These are phyloP conservation scores for Bombus sylvicola DNA, from an alignment of 1,140 invertebrate species.

Conservation along the genomic window DNA sequence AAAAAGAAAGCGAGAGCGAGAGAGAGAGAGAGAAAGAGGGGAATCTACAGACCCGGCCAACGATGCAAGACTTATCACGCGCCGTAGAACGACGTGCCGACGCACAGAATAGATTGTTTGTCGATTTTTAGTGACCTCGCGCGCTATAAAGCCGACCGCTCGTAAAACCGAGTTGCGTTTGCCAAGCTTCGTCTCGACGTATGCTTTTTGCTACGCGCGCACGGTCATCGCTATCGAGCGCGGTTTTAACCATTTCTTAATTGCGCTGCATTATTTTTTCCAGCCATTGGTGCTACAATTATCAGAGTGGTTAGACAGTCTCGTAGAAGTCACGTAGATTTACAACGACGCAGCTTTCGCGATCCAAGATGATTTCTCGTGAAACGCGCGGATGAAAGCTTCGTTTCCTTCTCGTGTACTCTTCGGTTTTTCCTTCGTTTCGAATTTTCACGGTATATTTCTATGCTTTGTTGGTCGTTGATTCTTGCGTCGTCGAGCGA, in stretches of 20 bases:
- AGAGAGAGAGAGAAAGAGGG: constrained; percentile 9
- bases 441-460: too few relatives aligned
- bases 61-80: constrained; percentile 65
- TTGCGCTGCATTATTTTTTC: too few relatives aligned
- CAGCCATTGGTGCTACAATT: too few relatives aligned
- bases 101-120: constrained; percentile 76
- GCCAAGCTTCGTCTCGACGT: background rate
- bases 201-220: background rate
- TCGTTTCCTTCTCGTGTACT: too few relatives aligned
- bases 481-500: too few relatives aligned
- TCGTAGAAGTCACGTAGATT: background rate
- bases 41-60: background rate
- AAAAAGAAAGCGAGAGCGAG: background rate
- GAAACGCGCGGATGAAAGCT: background rate
- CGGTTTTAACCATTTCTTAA: too few relatives aligned
- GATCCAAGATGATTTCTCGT: background rate
- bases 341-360: background rate
- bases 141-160: constrained; percentile 70
- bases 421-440: too few relatives aligned
- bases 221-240: too few relatives aligned
- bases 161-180: constrained; percentile 67
- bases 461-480: too few relatives aligned
- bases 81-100: constrained; percentile 61
- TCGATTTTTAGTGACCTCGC: constrained; percentile 78
- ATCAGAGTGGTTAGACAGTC: too few relatives aligned